Base-by-base conservation (phyloP, 2,797 vertebrate species). In the Acanthurus leucopareius region DNA sequence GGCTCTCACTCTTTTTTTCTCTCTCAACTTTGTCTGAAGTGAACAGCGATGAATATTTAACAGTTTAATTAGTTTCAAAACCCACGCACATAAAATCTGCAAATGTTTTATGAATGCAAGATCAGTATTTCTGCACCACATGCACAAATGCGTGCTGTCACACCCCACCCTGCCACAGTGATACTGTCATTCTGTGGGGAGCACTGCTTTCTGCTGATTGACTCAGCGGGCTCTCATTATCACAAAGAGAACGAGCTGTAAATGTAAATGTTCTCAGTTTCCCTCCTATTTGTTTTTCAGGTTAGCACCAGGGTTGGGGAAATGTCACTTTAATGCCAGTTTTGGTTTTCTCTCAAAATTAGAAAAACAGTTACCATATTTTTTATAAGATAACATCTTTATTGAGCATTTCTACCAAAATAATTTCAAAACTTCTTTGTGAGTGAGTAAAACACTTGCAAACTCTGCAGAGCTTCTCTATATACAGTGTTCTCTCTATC, bases 191-290 rank as follows among this genome's bases (percentile, higher is more conserved):
- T 7, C 32, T 35, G 32, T 35, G 32, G 32, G 6, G 32, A 35
- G 32, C 32, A 35, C 32, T 35, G 86, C 80, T 91, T 89, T 88
- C 73, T 85, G 80, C 84, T 90, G 85, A 93, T 88, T 88, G 88
- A 91, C 88, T 92, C 83, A 70, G 85, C 58, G 11, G 83, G 86
- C 75, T 87, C 71, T 91, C 84, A 84, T 92, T 90, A 89, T 83
- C 78, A 83, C 40, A 4, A 65, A 40, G 60, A 80, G 77, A 75
- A 83, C 82, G 72, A 80, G 84, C 45, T 20, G 51, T 84, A 89
- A 88, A 84, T 20, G 51, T 84, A 89, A 88, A 84, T 61, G 73
- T 62, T 75, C 75, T 65, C 67, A 19, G 68, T 75, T 62, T 44
- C n/a, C 72, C 61, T 73, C 51, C 61, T 82, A 68, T 79, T 89